phyloP scores from a whole-genome alignment of 1,140 invertebrate genomes.

The Triops cancriformis region DNA sequence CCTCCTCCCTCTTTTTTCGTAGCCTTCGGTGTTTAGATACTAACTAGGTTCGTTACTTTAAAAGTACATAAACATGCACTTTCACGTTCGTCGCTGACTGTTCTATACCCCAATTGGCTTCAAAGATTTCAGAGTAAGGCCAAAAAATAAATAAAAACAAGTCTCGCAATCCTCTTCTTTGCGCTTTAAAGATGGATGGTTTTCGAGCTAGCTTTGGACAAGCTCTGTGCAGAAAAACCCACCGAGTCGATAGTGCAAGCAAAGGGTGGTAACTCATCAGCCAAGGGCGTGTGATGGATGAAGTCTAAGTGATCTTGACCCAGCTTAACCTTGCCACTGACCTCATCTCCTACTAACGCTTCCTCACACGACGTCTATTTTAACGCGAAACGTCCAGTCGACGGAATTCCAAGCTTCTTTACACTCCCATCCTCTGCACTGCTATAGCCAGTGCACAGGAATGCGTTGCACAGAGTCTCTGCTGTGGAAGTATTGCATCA shows the following conservation, averaged over 20 bases:
- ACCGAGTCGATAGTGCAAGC: neutral
- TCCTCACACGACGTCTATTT: no score
- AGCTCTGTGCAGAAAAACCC: neutral
- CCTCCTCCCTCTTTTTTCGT: no score
- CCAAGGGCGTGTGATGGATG: slow-evolving; percentile 12
- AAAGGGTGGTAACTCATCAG: slow-evolving; percentile 1
- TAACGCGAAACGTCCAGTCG: neutral
- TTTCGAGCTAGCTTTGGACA: neutral
- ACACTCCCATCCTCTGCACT: no score
- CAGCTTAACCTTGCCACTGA: neutral
- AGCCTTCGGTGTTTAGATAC: no score
- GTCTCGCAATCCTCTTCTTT: neutral
- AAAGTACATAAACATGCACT: no score
- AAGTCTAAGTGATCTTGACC: slow-evolving; percentile 8
- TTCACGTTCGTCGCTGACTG: no score
- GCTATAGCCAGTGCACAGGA: no score
- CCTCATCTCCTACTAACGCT: neutral
- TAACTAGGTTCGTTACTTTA: no score
- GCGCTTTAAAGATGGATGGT: neutral
- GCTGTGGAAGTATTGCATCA: no score
- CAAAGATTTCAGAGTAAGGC: no score
- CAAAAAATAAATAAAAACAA: neutral
- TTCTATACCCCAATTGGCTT: no score
- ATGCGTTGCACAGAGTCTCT: no score
- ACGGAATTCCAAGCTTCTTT: neutral